Evolutionary conservation across 1,140 invertebrate genomes (phyloP), one percentile per base, ranked within the genome.

Genomic region (Trachymyrmex septentrionalis): DNA sequence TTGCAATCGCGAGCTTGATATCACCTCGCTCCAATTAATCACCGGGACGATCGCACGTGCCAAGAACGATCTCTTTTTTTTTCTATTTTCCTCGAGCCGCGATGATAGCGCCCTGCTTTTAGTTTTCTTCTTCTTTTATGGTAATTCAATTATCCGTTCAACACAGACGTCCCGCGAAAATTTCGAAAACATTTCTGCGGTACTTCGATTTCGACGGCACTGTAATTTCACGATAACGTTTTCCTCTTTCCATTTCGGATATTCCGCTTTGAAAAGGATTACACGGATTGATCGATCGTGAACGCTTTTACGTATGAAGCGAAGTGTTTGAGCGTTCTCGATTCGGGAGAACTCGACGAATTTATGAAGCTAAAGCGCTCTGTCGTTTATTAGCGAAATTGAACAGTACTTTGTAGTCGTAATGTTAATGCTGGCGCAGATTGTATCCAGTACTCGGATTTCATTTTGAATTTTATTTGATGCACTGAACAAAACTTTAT

Each of bases 11-110:
- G 2, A 84, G 21, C 38, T 84, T 55, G 69, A 75, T 63, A 50
- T 75, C 69, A 75, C n/a, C 38, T 61, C 69, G 55, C n/a, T 84
- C 24, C 24, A 75, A 84, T 84, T 84, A 75, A 84, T 84, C 69
- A 75, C 24, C 71, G 72, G 57, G n/a, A 50, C 64, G 30, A 57
- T 81, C 63, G 53, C 55, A 69, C 64, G 55, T 84, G 55, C 80
- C 80, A 75, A 84, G 55, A 84, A 50, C 55, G 53, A 82, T 82
- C 2, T 34, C 21, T 73, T 48, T 44, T 73, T 48, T 44, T 27
- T 30, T 53, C 19, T 7, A 0, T 19, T 50, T 5, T 16, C 14
- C 9, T 27, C 14, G 21, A 57, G 19, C 12, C 9, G 9, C 53
- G 50, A 14, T 4, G 16, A 59, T 44, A 24, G 48, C 64, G 30